Percentiles rank a stretch among this genome's conserved stretches.
Conservation (phyloP, 2,888 invertebrate species). For the Sesia apiformis region DNA sequence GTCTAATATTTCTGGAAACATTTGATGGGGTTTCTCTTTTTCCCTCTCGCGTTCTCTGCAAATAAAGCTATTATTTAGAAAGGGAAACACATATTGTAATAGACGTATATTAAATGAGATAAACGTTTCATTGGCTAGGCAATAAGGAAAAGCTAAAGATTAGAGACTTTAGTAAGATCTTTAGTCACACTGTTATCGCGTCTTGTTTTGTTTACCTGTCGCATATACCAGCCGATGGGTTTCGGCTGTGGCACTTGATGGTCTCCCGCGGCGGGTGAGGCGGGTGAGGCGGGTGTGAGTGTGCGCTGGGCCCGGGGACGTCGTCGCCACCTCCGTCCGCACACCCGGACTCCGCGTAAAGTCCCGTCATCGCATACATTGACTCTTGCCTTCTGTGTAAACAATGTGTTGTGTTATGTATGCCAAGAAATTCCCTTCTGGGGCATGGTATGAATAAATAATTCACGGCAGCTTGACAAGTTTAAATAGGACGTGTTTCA, state of each 20-base stretch:
- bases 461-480: too few species aligned
- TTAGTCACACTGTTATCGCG: too few species aligned
- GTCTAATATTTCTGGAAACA: constrained; percentile 78
- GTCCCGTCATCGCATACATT: constrained; percentile 91
- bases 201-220: constrained; percentile 65
- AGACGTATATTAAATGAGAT: background rate
- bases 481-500: too few species aligned
- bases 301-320: constrained; percentile 63
- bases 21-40: constrained; percentile 73
- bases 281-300: constrained; percentile 47
- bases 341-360: constrained; percentile 83
- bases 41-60: constrained; percentile 70
- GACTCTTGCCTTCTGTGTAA: constrained; percentile 84
- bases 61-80: constrained; percentile 8
- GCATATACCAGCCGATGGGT: constrained; percentile 83
- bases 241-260: constrained; percentile 86
- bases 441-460: too few species aligned
- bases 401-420: background rate
- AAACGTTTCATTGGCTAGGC: background rate
- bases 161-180: background rate
- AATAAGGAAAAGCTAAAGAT: background rate
- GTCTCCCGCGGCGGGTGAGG: constrained; percentile 40
- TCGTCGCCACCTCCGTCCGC: constrained; percentile 73
- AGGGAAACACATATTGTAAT: background rate
- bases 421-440: too few species aligned